phyloP scores from a whole-genome alignment of 2,888 invertebrate species.

The Schrankia costaestrigalis region DNA sequence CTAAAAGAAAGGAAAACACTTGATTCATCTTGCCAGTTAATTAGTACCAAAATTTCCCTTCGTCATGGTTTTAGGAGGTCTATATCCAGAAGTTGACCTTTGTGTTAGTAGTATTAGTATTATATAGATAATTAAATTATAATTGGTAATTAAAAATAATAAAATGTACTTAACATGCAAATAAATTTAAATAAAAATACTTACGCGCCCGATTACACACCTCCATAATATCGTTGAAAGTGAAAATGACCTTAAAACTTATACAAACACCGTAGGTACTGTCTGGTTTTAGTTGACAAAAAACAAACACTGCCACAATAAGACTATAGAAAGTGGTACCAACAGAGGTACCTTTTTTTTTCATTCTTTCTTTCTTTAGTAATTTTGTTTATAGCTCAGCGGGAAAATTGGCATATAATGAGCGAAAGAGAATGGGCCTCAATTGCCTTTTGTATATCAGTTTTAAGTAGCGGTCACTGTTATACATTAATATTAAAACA shows the following conservation, averaged over 20 bases:
- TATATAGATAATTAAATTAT: too few species aligned
- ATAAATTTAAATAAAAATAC: constrained; percentile 40
- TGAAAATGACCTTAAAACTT: constrained; percentile 76
- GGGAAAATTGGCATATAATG: constrained; percentile 54
- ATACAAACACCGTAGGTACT: constrained; percentile 40
- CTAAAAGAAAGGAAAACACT: too few species aligned
- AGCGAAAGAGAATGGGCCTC: constrained; percentile 38
- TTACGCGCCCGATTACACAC: constrained; percentile 42
- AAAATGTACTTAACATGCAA: constrained; percentile 10
- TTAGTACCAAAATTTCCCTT: too few species aligned
- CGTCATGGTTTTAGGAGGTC: too few species aligned
- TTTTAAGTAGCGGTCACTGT: background rate
- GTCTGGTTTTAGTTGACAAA: constrained; percentile 60
- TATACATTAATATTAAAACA: too few species aligned
- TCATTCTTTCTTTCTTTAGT: constrained; percentile 40
- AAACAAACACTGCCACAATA: constrained; percentile 64
- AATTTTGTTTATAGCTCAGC: constrained; percentile 42
- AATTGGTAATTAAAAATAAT: too few species aligned
- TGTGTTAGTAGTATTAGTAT: too few species aligned
- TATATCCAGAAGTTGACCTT: too few species aligned
- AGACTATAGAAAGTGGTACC: constrained; percentile 38
- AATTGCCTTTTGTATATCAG: constrained; percentile 21
- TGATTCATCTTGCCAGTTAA: too few species aligned
- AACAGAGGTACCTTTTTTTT: constrained; percentile 11
- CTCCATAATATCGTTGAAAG: constrained; percentile 52